Conservation (phyloP, 2,797 vertebrate genomes). For the Eurystomus glaucurus region DNA sequence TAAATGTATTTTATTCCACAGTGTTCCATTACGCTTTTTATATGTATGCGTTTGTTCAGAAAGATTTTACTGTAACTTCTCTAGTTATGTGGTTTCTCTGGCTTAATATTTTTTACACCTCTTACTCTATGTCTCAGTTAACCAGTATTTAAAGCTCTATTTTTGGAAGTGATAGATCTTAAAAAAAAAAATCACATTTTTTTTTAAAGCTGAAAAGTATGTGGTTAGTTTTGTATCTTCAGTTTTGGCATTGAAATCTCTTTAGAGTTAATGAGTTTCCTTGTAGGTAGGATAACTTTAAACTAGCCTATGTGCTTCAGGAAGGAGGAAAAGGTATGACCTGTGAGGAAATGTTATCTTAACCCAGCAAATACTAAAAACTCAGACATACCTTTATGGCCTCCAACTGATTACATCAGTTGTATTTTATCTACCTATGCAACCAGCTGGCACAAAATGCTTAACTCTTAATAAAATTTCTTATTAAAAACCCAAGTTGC, state of each 20-base stretch:
- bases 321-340: neutral
- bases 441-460: neutral
- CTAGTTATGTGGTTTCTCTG: neutral
- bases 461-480: neutral
- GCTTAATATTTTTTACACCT: neutral
- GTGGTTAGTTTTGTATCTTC: neutral
- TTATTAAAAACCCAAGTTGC: neutral
- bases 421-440: neutral
- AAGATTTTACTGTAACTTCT: neutral
- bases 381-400: neutral
- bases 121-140: neutral
- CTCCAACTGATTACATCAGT: neutral
- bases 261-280: neutral
- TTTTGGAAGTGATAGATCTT: neutral
- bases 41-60: neutral
- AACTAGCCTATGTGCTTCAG: neutral
- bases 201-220: neutral
- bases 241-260: neutral
- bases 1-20: neutral
- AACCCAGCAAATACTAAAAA: neutral
- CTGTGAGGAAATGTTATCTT: neutral
- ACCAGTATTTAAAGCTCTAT: neutral
- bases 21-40: neutral
- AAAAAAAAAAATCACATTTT: neutral
- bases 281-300: neutral